Conservation (phyloP, 2,888 invertebrate species). For the Melitaea athalia region DNA sequence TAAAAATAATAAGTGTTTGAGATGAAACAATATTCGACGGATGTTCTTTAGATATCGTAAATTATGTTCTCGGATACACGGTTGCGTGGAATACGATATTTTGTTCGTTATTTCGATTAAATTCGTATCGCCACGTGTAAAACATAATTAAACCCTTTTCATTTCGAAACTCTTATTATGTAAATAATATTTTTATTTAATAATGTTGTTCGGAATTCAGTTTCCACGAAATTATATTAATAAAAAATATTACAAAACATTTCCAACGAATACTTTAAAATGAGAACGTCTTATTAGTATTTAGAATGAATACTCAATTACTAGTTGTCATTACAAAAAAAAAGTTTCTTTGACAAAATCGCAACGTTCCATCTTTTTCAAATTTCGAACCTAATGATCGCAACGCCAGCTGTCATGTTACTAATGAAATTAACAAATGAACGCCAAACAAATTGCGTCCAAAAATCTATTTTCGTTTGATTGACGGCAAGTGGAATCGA, state of each 20-base stretch:
- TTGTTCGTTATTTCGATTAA: conserved; percentile 17
- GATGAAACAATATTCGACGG: conserved; percentile 13
- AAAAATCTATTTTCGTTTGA: conserved; percentile 46
- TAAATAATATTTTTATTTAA: neutral
- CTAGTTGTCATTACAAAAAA: no score
- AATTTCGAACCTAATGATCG: conserved; percentile 12
- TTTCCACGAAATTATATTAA: neutral
- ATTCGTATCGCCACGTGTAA: conserved; percentile 12
- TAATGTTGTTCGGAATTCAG: neutral
- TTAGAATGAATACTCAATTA: no score
- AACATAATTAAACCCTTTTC: conserved; percentile 14
- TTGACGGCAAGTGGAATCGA: conserved; percentile 50
- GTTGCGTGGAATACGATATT: conserved; percentile 25
- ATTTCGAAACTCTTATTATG: neutral
- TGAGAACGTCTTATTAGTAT: no score
- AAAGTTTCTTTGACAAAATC: no score
- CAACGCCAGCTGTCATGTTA: conserved; percentile 34
- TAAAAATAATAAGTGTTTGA: conserved; percentile 1
- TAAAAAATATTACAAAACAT: neutral
- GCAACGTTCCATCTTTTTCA: neutral
- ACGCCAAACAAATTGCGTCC: conserved; percentile 38
- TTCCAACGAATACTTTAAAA: no score
- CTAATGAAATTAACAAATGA: conserved; percentile 43
- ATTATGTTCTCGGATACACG: conserved; percentile 12
- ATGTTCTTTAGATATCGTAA: conserved; percentile 14